Conservation (phyloP, 2,797 vertebrate species). For the Enteromius paludinosus region DNA sequence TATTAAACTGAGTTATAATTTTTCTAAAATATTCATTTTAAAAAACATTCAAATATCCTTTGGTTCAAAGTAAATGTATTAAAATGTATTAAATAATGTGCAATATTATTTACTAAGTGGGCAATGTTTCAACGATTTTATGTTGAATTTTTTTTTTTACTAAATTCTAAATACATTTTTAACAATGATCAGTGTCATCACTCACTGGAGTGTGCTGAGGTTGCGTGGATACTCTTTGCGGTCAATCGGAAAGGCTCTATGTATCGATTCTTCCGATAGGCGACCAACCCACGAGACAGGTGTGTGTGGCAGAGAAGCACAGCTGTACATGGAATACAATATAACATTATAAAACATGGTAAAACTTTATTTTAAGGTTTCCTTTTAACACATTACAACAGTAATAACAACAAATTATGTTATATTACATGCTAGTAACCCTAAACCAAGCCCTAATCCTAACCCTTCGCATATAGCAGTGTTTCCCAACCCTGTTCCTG, state of each 20-base stretch:
- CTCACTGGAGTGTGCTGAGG: conserved; percentile 7
- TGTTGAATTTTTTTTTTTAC: too few species aligned
- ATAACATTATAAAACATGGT: background rate
- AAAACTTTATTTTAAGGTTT: background rate
- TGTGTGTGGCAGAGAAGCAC: background rate
- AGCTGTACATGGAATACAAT: background rate
- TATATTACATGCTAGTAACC: background rate
- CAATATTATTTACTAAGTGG: background rate
- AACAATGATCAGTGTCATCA: background rate
- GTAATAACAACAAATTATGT: background rate
- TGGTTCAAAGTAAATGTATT: background rate
- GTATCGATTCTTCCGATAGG: background rate
- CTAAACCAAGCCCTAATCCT: too few species aligned
- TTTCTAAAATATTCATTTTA: background rate
- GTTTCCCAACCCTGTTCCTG: too few species aligned
- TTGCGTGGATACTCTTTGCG: background rate
- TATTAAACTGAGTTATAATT: background rate
- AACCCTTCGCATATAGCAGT: too few species aligned
- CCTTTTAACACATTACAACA: background rate
- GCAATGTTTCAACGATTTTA: background rate
- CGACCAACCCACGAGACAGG: background rate
- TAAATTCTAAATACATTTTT: background rate
- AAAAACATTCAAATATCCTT: background rate
- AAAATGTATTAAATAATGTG: background rate
- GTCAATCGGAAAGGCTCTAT: background rate